Conservation (phyloP, 2,113 vertebrate genomes). For the Murina feae region DNA sequence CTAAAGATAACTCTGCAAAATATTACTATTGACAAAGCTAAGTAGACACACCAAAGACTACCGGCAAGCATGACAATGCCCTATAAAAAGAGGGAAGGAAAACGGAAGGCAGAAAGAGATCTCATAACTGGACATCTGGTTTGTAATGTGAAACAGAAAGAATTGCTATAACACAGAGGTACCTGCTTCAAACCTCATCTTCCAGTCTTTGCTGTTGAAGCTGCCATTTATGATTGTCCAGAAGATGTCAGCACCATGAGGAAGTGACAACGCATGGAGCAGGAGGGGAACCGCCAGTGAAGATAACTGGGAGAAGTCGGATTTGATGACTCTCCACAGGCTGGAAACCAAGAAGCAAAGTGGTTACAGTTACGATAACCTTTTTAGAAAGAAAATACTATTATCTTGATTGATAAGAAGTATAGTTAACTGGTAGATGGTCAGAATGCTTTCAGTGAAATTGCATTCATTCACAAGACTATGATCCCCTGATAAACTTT, state of each 20-base stretch:
- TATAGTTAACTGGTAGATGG: background rate
- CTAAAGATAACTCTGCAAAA: background rate
- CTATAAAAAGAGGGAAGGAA: background rate
- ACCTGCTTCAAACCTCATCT: conserved; percentile 99
- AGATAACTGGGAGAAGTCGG: conserved; percentile 97
- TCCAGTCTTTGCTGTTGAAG: conserved; percentile 99
- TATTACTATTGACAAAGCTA: background rate
- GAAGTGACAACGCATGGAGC: conserved; percentile 94
- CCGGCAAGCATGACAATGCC: background rate
- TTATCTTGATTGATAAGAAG: background rate
- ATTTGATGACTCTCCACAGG: conserved; percentile 96
- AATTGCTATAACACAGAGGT: conserved; percentile 55
- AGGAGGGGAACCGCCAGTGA: conserved; percentile 95
- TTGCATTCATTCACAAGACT: background rate
- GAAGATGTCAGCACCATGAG: conserved; percentile 96
- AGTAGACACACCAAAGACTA: background rate
- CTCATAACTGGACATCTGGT: background rate
- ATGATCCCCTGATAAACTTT: background rate
- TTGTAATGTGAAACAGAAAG: background rate
- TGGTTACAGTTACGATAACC: background rate
- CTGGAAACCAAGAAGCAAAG: conserved; percentile 77
- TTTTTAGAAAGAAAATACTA: background rate
- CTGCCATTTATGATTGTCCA: conserved; percentile 96
- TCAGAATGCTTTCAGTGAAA: background rate
- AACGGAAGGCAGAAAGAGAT: background rate